Conservation (phyloP, 2,113 vertebrate species). For the Plectropomus leopardus region DNA sequence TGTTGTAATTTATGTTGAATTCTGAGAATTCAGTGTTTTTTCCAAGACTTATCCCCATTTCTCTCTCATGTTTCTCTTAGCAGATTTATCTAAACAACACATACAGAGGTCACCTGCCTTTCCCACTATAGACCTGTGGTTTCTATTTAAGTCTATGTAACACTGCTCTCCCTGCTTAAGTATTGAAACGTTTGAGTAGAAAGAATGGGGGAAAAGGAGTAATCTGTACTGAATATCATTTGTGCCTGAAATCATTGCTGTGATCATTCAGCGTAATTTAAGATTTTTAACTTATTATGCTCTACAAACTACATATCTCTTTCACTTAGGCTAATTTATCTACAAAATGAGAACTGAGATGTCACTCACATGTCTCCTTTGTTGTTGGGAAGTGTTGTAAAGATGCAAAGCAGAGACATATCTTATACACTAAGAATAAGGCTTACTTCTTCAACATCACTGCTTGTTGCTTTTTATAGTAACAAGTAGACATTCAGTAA, state of each 20-base stretch:
- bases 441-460: background rate
- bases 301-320: background rate
- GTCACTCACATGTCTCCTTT: background rate
- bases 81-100: background rate
- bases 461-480: background rate
- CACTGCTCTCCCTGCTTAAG: background rate
- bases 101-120: background rate
- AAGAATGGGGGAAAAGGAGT: background rate
- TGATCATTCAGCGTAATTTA: background rate
- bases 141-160: background rate
- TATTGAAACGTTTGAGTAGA: background rate
- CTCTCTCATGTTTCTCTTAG: background rate
- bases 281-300: background rate
- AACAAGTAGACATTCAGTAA: background rate
- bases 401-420: background rate
- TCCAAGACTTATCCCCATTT: background rate
- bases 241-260: background rate
- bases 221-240: background rate
- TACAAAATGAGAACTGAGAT: background rate
- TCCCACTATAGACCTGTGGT: background rate
- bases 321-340: background rate
- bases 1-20: background rate
- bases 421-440: background rate
- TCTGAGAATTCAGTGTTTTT: background rate
- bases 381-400: background rate